Base-by-base conservation (phyloP, 53 echinoderm and acorn worm genomes). In the Paelopatides confundens region DNA sequence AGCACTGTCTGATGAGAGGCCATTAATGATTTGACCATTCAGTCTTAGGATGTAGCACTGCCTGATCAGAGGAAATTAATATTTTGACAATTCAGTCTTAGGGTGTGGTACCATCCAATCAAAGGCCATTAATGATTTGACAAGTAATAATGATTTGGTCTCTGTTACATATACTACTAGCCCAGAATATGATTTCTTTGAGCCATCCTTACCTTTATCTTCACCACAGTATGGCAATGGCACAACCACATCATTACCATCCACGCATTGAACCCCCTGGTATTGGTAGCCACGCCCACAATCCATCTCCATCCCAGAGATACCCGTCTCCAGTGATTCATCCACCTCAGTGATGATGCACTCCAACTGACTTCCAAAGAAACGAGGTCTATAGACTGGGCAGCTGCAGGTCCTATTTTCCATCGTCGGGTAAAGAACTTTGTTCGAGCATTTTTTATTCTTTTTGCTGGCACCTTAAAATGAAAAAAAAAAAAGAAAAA, bases 261-360 rank as follows among this genome's bases (percentile, higher is more conserved):
- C 95, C 52, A 90, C 62, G 32, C 97, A 97, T 53, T 92, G 87
- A 1, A 71, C 65, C 0, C 92, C 90, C 10, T 93, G 63, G 81
- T 92, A 97, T 36, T 82, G 89, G 24, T 88, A 58, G 1, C 97
- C 97, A 1, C 77, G 65, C 8, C 95, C 95, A 68, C 95, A 95
- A 18, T 90, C 92, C 4, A 88, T 66, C 6, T 85, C 82, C 69
- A 82, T 85, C 1, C 71, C 90, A 31, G 86, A 66, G 46, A 74
- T 24, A 0, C 74, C 74, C 2, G 51, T 53, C 53, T 79, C 79
- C 9, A 48, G 32, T 1, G 92, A 66, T 21, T 85, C 69, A 17
- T 89, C 89, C 15, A 58, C 67, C 69, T 82, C 89, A 30, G 82
- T 89, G 29, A 96, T 81, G 50, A 97, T 76, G 76, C 97, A 97